Conservation (phyloP, 2,888 invertebrate genomes). For the Zygogramma bicolorata region DNA sequence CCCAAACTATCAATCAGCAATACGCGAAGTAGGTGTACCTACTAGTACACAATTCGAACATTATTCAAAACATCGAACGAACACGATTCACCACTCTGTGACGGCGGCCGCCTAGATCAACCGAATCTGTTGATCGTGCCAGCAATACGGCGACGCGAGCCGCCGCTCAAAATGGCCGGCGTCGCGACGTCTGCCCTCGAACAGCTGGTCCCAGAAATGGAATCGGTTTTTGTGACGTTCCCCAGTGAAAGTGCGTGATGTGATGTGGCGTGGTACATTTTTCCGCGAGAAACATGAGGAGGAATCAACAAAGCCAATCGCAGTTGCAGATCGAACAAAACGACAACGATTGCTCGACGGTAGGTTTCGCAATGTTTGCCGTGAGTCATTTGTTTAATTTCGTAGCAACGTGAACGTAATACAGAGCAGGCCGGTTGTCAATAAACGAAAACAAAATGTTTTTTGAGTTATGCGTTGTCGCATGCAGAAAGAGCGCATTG, state of each 20-base stretch:
- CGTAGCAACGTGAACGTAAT: background rate
- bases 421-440: background rate
- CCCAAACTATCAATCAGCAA: slow-evolving; percentile 6
- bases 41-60: slow-evolving; percentile 7
- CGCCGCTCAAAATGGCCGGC: slow-evolving; percentile 45
- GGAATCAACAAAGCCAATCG: slow-evolving; percentile 58
- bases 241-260: slow-evolving; percentile 31
- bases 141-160: slow-evolving; percentile 20
- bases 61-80: background rate
- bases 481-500: background rate
- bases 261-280: slow-evolving; percentile 34
- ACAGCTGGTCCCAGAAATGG: slow-evolving; percentile 54
- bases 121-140: slow-evolving; percentile 2
- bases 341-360: slow-evolving; percentile 71
- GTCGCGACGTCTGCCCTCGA: slow-evolving; percentile 44
- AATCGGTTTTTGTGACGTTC: slow-evolving; percentile 31
- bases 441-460: background rate
- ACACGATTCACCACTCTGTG: background rate
- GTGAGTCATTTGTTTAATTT: slow-evolving; percentile 28
- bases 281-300: slow-evolving; percentile 49
- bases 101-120: background rate
- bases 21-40: background rate
- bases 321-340: slow-evolving; percentile 65
- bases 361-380: slow-evolving; percentile 56
- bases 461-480: background rate